Evolutionary conservation across 2,113 vertebrate species (phyloP), one percentile per base, ranked within the genome.

Genomic region (Oncorhynchus masou): DNA sequence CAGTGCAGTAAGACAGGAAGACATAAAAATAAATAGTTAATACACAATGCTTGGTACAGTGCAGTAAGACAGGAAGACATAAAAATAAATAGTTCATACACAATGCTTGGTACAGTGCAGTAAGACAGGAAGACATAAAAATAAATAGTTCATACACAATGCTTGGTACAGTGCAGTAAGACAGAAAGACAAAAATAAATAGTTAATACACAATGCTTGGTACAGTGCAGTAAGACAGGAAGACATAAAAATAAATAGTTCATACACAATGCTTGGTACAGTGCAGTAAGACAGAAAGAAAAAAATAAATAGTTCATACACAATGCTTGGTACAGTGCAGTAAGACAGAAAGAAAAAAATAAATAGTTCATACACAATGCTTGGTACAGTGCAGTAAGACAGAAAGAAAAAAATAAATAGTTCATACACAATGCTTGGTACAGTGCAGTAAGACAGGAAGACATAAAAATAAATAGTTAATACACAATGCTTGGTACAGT

Each of bases 171-270:
- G 31, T 31, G 5, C 31, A 31, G 27, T 7, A 39, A 74, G 67
- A 75, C 57, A 70, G 66, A 74, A 13, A 72, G 85, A 80, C 49
- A 78, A 54, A 80, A 65, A 79, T 31, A 77, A 62, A 12, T n/a
- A 22, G 0, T n/a, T 16, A 12, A 5, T 31, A 31, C 31, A 6
- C 31, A 31, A 5, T 31, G 31, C 31, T 31, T 31, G 31, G 31
- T 31, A 31, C 31, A 31, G 31, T 31, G 5, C 31, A 31, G 27
- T 7, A 39, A 74, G 67, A 75, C 57, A 70, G 66, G 75, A 13
- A 72, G 85, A 80, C 49, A 78, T 57, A 76, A 54, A 80, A 65
- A 79, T 31, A 77, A 62, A 12, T n/a, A 13, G 0, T n/a, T 16
- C 12, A 5, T 31, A 31, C 31, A 6, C 31, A 31, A 5, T 31